Evolutionary conservation across 2,888 invertebrate species (phyloP), one percentile per base, ranked within the genome.

Genomic region (Eilema sororculum): DNA sequence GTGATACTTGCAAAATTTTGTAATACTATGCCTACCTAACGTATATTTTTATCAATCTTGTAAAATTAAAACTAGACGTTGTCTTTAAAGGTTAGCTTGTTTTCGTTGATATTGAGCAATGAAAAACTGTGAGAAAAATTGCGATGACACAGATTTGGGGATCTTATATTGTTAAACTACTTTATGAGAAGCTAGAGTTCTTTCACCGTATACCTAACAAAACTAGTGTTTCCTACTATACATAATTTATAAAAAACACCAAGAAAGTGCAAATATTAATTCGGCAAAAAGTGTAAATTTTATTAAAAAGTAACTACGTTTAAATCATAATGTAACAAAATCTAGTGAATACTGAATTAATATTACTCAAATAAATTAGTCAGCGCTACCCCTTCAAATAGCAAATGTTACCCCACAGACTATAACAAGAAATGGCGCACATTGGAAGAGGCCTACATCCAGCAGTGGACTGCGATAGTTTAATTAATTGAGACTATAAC

Each of bases 41-140:
- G 16, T 20, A 52, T 46, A 2, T 13, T 46, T 20, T 46, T 46
- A 9, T n/a, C n/a, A 52, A 8, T 52, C 8, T n/a, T 52, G 8
- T n/a, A n/a, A 52, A 52, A 52, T 46, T n/a, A 52, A n/a, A n/a
- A 6, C 52, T 52, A 52, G n/a, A 52, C 20, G n/a, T 52, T 52
- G 52, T 52, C 52, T 52, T 52, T 20, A 52, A 52, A n/a, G 6
- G 1, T 52, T 52, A 52, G 20, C 20, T 52, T 52, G 24, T 57
- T 24, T n/a, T 57, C 57, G 22, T 24, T 58, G 58, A 20, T 16
- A 25, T 58, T 58, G 58, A 58, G 58, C 58, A 58, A 58, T 58
- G n/a, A 58, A 58, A 57, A 58, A 24, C 2, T 16, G 46, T 20
- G 20, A 46, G 0, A 20, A n/a, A 30, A 28, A 33, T 30, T n/a